These are phyloP conservation scores for Pseudococcus jackbeardsleyi DNA, from an alignment of 2,888 invertebrate species.

Conservation along the genomic window DNA sequence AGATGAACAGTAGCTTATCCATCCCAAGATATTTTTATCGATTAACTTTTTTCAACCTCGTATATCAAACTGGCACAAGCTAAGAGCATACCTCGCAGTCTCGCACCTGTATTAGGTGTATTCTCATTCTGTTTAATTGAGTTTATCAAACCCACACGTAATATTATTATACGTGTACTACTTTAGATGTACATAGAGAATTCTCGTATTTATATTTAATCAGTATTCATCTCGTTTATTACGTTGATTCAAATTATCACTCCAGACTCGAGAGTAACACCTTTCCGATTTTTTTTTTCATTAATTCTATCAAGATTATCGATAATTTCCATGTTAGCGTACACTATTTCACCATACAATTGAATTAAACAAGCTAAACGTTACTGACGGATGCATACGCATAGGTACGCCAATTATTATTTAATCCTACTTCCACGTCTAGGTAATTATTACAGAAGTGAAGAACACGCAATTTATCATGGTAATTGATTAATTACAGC, in stretches of 20 bases:
- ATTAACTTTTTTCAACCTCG: neutral
- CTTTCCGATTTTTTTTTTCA: neutral
- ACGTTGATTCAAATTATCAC: neutral
- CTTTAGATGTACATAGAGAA: neutral
- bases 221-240: neutral
- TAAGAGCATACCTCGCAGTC: neutral
- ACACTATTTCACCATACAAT: neutral
- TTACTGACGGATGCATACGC: neutral
- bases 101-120: neutral
- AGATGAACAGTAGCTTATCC: neutral
- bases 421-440: neutral
- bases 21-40: neutral
- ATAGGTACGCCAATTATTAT: neutral
- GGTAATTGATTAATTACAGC: constrained; percentile 23
- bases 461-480: neutral
- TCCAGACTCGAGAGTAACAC: neutral
- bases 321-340: neutral
- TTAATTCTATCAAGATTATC: constrained; percentile 18
- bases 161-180: neutral
- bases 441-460: neutral
- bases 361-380: neutral
- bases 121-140: neutral
- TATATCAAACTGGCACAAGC: neutral
- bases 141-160: constrained; percentile 14
- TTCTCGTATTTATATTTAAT: neutral